phyloP scores from a whole-genome alignment of 2,888 invertebrate species.

The Lasius platythorax region DNA sequence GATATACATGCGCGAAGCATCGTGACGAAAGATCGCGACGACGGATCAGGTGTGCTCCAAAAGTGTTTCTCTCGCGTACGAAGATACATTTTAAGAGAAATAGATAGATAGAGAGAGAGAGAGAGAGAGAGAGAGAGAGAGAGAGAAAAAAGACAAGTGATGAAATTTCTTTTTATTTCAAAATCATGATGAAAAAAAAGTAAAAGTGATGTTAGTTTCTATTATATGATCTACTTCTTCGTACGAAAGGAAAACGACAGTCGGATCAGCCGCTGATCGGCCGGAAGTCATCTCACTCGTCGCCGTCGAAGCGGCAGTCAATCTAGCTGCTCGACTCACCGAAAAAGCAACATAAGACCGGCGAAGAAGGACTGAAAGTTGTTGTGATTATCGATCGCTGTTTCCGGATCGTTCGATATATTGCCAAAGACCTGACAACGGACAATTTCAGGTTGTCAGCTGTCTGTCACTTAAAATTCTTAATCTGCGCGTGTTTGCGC shows the following conservation, averaged over 20 bases:
- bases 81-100: not conserved
- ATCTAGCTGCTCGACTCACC: conserved; percentile 89
- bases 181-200: not conserved
- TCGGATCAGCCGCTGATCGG: conserved; percentile 31
- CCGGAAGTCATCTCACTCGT: conserved; percentile 42
- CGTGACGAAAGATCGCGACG: conserved; percentile 40
- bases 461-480: conserved; percentile 59
- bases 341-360: conserved; percentile 96
- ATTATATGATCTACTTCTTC: not conserved
- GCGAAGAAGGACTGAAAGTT: conserved; percentile 97
- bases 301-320: conserved; percentile 59
- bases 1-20: conserved; percentile 32
- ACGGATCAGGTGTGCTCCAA: conserved; percentile 29
- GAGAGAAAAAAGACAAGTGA: not conserved
- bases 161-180: not conserved
- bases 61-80: not conserved
- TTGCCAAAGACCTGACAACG: conserved; percentile 95
- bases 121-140: not conserved
- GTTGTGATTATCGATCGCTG: conserved; percentile 97
- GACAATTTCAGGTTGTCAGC: conserved; percentile 73
- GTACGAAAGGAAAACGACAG: conserved; percentile 28
- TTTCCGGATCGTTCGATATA: conserved; percentile 94
- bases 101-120: not conserved
- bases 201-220: not conserved
- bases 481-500: conserved; percentile 51